Evolutionary conservation across 2,797 vertebrate species (phyloP), one percentile per base, ranked within the genome.

Genomic region (Pelodytes ibericus): DNA sequence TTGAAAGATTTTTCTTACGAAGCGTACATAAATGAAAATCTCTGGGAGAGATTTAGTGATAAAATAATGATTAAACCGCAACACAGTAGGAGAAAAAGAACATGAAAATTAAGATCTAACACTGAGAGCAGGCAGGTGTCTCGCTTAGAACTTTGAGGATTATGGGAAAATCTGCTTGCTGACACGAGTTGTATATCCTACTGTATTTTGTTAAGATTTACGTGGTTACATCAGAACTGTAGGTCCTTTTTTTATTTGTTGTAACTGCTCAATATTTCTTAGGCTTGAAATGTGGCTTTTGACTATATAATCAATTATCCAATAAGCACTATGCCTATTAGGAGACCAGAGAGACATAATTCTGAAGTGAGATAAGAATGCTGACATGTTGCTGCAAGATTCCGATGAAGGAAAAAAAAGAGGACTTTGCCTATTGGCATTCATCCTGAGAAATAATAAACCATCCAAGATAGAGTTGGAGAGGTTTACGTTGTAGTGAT

Each of bases 71-170:
- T 63, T 63, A 63, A 63, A 63, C 20, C 31, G 24, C 24, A 25
- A 39, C 33, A 3, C 33, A 3, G 33, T 10, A 63, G 61, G 20
- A 63, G 33, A 63, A 3, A n/a, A 63, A 22, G 31, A 63, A 39
- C 20, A 63, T 63, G 31, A 63, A 39, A 63, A 63, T 41, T 24
- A 63, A 63, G 61, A 63, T 25, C 61, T 63, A 10, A 36, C 31
- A 41, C 20, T 9, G 20, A n/a, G n/a, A n/a, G 25, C 31, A 63
- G 16, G 49, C 8, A 9, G 25, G 29, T 2, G 31, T 33, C 7
- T 63, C 41, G n/a, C 22, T 63, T 63, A 39, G 20, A 39, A 63
- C 20, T 33, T 11, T 20, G 29, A 61, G 3, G 8, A 61, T 60
- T 60, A 60, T 30, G 10, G 29, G 13, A 8, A 44, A 44, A 13